Evolutionary conservation across 1,140 invertebrate species (phyloP), one percentile per base, ranked within the genome.

Genomic region (Ladona fulva): DNA sequence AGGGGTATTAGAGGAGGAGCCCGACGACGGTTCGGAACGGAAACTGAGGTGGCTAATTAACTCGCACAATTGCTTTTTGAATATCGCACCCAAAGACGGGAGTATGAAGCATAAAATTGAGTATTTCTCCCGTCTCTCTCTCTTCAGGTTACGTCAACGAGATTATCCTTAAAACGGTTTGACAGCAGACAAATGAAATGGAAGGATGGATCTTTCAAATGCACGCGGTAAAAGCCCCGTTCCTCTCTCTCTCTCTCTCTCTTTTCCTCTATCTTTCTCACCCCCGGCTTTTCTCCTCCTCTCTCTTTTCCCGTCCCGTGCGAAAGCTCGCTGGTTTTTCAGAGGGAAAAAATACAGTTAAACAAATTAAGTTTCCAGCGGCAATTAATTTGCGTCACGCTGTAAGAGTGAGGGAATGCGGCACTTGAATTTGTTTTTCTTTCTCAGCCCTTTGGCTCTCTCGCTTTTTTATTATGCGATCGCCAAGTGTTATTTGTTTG

Each of bases 111-210:
- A 66, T 66, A 66, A 66, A 66, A 66, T 66, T 66, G 52, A 66
- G 52, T 22, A 66, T 66, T 66, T 66, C 52, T 66, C 52, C 52
- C 52, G 16, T 66, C 52, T 66, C 52, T 22, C 19, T 19, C 52
- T 66, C 52, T 19, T 66, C 52, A 22, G n/a, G 52, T 22, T 66
- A 66, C 52, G 52, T 66, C 52, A 66, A 66, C 52, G 52, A 66
- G 52, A 66, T 66, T 66, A 66, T 66, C 52, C 52, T 66, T 66
- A 66, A 66, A 66, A 66, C 52, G 52, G 52, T 66, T 66, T 66
- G 52, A 66, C 52, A 66, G 52, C 52, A 66, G 52, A 66, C 52
- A 66, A 66, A 66, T 66, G 52, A 66, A 66, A 66, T 66, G 52
- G 52, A 66, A 66, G n/a, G 52, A 66, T 66, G 52, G 52, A 66